Evolutionary conservation across 2,113 vertebrate species (phyloP).

Genomic region (Eulemur rufifrons): DNA sequence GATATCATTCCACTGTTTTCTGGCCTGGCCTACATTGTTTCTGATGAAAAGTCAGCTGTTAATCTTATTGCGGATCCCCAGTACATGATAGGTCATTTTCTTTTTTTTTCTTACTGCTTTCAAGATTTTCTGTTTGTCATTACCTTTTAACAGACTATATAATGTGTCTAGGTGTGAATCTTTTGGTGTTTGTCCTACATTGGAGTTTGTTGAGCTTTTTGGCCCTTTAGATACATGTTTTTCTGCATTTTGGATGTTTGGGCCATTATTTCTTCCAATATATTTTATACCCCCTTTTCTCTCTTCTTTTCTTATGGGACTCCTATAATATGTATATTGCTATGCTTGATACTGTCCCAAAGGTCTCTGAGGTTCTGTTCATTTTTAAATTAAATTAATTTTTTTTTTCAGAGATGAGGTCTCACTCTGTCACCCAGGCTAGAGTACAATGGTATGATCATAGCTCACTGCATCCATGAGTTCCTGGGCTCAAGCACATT

Average conservation of each 20-base stretch:
- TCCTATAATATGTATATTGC: not conserved
- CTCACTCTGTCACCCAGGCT: too few relatives aligned
- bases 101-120: not conserved
- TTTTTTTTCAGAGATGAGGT: too few relatives aligned
- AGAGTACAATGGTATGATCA: too few relatives aligned
- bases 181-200: not conserved
- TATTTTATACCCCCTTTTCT: not conserved
- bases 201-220: not conserved
- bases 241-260: not conserved
- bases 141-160: not conserved
- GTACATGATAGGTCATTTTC: not conserved
- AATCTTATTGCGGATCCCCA: not conserved
- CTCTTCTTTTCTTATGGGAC: not conserved
- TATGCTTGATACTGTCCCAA: not conserved
- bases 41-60: not conserved
- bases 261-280: not conserved
- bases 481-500: too few relatives aligned
- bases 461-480: too few relatives aligned
- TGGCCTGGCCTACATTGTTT: not conserved
- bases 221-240: not conserved
- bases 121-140: not conserved
- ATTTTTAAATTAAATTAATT: not conserved
- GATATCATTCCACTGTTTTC: not conserved
- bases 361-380: not conserved
- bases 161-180: not conserved